phyloP scores from a whole-genome alignment of 1,140 invertebrate species.

The Heliconius congener region DNA sequence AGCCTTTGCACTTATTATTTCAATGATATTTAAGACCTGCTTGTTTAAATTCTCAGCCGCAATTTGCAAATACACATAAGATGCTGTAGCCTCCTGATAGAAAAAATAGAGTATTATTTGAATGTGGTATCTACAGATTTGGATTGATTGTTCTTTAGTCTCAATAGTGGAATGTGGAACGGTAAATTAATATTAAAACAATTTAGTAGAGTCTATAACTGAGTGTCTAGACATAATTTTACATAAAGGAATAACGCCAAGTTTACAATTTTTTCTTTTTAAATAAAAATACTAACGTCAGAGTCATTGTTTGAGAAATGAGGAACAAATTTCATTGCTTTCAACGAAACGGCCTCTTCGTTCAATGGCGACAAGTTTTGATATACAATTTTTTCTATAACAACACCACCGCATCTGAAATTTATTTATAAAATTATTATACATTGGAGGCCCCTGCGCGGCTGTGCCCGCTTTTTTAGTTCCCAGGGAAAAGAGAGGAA shows the following conservation, averaged over 20 bases:
- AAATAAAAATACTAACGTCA: constrained; percentile 12
- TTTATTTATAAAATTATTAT: too few relatives aligned
- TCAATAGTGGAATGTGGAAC: too few relatives aligned
- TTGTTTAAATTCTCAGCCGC: constrained; percentile 23
- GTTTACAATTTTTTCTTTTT: not conserved
- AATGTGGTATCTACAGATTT: too few relatives aligned
- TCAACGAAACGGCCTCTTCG: constrained; percentile 2
- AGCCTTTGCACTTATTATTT: constrained; percentile 3
- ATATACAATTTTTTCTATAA: constrained; percentile 25
- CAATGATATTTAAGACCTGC: constrained; percentile 8
- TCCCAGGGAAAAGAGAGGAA: too few relatives aligned
- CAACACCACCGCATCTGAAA: constrained; percentile 31
- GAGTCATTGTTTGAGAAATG: constrained; percentile 12
- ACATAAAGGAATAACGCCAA: not conserved
- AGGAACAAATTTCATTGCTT: constrained; percentile 23
- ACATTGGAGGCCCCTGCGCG: too few relatives aligned
- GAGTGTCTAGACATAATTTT: not conserved
- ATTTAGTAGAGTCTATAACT: not conserved
- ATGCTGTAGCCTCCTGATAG: constrained; percentile 13
- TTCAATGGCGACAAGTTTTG: constrained; percentile 21
- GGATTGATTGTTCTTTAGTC: too few relatives aligned
- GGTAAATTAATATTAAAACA: too few relatives aligned
- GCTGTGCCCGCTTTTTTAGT: too few relatives aligned
- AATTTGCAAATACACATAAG: constrained; percentile 23
- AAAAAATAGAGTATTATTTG: too few relatives aligned